Conservation (phyloP, 1,140 invertebrate species). For the Procambarus clarkii region DNA sequence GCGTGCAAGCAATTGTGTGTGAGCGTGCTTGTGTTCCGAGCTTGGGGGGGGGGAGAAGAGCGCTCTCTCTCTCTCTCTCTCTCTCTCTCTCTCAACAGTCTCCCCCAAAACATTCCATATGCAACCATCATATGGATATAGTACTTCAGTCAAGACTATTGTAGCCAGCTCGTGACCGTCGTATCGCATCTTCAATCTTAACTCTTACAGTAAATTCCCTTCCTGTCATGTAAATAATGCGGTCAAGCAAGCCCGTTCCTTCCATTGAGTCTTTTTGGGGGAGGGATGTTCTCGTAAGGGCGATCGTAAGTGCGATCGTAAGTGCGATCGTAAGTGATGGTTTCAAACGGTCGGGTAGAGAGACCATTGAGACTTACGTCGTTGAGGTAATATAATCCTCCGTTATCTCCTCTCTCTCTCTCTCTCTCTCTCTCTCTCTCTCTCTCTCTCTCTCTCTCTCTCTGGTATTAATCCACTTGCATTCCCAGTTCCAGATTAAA, state of each 20-base stretch:
- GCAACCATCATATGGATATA: neutral
- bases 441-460: neutral
- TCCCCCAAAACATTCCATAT: neutral
- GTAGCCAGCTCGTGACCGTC: slow-evolving; percentile 16
- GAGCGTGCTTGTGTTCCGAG: neutral
- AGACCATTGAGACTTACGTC: neutral
- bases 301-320: no score
- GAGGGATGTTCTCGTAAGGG: neutral
- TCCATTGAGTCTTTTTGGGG: neutral
- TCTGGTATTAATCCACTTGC: neutral
- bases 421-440: neutral
- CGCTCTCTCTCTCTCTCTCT: no score
- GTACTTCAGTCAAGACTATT: neutral
- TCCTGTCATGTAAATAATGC: slow-evolving; percentile 47
- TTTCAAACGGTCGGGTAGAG: neutral
- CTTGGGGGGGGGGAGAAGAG: no score
- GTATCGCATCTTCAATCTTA: slow-evolving; percentile 43
- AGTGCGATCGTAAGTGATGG: neutral
- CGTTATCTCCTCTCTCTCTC: neutral
- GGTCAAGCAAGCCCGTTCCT: slow-evolving; percentile 14
- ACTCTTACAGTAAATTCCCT: slow-evolving; percentile 36
- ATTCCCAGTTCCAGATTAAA: neutral
- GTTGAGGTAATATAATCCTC: neutral
- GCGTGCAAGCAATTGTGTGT: no score
- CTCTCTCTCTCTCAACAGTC: neutral